Base-by-base conservation (phyloP, 2,888 invertebrate genomes). In the Polylopha cassiicola region DNA sequence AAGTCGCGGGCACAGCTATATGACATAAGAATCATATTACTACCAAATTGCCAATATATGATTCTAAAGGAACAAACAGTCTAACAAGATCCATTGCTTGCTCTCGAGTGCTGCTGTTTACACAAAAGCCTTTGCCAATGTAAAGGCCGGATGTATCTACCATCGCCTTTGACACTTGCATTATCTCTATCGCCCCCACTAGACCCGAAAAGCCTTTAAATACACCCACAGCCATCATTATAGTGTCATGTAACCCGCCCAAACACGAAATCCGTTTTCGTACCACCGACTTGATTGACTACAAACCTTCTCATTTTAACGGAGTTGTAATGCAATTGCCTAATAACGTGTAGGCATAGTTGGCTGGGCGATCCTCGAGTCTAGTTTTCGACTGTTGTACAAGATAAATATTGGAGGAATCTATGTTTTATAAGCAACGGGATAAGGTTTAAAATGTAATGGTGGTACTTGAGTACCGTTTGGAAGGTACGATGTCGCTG, bases 311-410 rank as follows among this genome's bases (percentile, higher is more conserved):
- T 54, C 33, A 52, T 70, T 48, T 65, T 43, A 29, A 58, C 43
- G 47, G 63, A 55, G 44, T 71, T 52, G 48, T 48, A 56, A 55
- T 69, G 66, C 69, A 72, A 65, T 81, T 81, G 73, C 77, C 61
- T 66, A 78, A 79, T 61, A 73, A 46, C 66, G 70, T 67, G 81
- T 81, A 76, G 76, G 78, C 68, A 67, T 34, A 34, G 55, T 58
- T 58, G 59, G 58, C 55, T 58, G 54, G 57, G 64, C 57, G 64
- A 71, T 72, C 67, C 59, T 69, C 62, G 51, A 47, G 55, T 66
- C 65, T 65, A 68, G 60, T 59, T 59, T 56, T 55, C 32, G 44
- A 23, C 9, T 14, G 3, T 4, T 37, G 3, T 15, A 9, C 39
- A 46, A 43, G 30, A n/a, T n/a, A n/a, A n/a, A n/a, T n/a, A n/a